Evolutionary conservation across 2,888 invertebrate genomes (phyloP).

Genomic region (Desoria tigrina): DNA sequence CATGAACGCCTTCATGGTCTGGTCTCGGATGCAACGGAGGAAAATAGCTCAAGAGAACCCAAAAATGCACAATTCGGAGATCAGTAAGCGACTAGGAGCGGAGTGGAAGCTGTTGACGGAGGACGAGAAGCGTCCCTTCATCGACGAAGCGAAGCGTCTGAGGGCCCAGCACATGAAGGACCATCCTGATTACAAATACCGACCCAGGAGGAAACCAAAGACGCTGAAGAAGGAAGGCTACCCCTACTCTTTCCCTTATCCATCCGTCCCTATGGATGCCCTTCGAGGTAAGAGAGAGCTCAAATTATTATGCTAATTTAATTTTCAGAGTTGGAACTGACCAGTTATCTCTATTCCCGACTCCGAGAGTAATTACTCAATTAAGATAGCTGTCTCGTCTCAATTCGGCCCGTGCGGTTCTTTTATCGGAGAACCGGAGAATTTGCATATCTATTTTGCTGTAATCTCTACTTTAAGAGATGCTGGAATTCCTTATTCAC

Average conservation of each 20-base stretch:
- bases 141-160: constrained; percentile 84
- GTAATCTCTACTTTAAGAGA: no score
- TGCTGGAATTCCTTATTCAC: no score
- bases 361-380: no score
- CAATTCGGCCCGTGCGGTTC: no score
- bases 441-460: no score
- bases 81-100: constrained; percentile 82
- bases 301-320: not conserved
- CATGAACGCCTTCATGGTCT: constrained; percentile 38
- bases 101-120: constrained; percentile 88
- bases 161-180: constrained; percentile 59
- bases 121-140: constrained; percentile 83
- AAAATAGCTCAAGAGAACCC: constrained; percentile 94
- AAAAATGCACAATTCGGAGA: constrained; percentile 69
- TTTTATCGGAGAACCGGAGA: no score
- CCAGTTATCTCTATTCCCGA: no score
- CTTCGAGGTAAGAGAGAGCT: constrained; percentile 62
- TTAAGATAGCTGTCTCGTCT: no score
- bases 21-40: constrained; percentile 79
- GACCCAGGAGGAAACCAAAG: constrained; percentile 57
- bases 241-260: constrained; percentile 89
- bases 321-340: no score
- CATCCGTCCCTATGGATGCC: constrained; percentile 86
- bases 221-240: constrained; percentile 74
- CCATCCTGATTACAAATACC: constrained; percentile 60